A percentile compares a stretch with the other conserved stretches of the same genome.
phyloP scores from a whole-genome alignment of 1,140 invertebrate genomes.

The Drosophila ercepeae region DNA sequence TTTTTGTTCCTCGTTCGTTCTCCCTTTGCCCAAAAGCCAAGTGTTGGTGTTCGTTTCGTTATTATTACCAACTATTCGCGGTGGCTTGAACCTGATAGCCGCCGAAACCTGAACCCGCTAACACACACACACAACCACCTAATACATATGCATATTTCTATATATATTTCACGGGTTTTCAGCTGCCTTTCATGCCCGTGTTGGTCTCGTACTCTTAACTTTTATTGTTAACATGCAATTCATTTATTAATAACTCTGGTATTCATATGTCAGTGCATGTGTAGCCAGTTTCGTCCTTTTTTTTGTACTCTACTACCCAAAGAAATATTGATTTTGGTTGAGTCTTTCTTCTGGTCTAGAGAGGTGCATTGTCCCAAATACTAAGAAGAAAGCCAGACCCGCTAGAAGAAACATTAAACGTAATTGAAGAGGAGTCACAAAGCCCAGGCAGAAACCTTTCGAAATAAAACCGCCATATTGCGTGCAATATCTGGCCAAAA shows the following conservation, averaged over 20 bases:
- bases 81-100: slow-evolving; percentile 71
- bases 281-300: neutral
- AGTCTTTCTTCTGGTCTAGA: no score
- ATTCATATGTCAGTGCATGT: slow-evolving; percentile 72
- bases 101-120: slow-evolving; percentile 60
- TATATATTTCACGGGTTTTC: slow-evolving; percentile 45
- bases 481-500: no score
- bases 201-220: slow-evolving; percentile 60
- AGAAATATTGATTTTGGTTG: neutral
- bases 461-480: slow-evolving; percentile 22
- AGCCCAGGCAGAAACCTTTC: neutral
- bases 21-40: slow-evolving; percentile 40
- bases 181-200: slow-evolving; percentile 72
- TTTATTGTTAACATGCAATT: slow-evolving; percentile 82
- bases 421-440: neutral
- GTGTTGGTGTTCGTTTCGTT: slow-evolving; percentile 66
- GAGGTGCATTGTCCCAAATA: no score
- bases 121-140: no score
- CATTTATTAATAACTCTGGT: slow-evolving; percentile 78
- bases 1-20: slow-evolving; percentile 10
- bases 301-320: no score
- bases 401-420: neutral
- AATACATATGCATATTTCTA: neutral
- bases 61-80: slow-evolving; percentile 79
- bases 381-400: no score